Base-by-base conservation (phyloP, 2,113 vertebrate genomes). In the Calyptommatus sinebrachiatus region DNA sequence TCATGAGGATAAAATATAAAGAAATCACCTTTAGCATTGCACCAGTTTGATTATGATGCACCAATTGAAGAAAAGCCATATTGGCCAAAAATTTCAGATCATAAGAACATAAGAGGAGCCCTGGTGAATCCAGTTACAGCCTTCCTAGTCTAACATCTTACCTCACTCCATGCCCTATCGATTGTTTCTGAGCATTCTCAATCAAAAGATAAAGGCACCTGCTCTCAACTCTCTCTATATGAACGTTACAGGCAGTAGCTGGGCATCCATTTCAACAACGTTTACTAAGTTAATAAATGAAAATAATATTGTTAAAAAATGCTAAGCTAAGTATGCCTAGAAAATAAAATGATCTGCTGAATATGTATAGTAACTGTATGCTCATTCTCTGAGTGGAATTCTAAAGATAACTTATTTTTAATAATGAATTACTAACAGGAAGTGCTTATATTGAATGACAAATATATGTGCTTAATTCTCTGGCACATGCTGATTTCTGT, bases 21-120 rank as follows among this genome's bases (percentile, higher is more conserved):
- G n/a, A 48, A 48, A 62, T 1, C 31, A 50, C 48, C 48, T 50
- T 50, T 14, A 35, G 68, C 18, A 61, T 20, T 70, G 29, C 3
- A 20, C 31, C 0, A 10, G 8, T 7, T 48, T 24, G 26, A 1
- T 72, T 41, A n/a, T 45, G n/a, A 3, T 71, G 73, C 0, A 21
- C 71, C 63, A 83, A 31, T n/a, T 83, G 8, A 24, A 57, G 21
- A 50, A 46, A 28, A 41, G n/a, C n/a, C 53, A 7, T 22, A 53
- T 22, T 53, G 21, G 21, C 46, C 7, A 65, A 80, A 66, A 22
- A n/a, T 26, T 62, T 71, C 50, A n/a, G 63, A 50, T 50, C 48
- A 41, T 41, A 41, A 41, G 35, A 41, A 41, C 35, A 41, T 41
- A 41, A 41, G 35, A 41, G 5, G 35, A 5, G 35, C 35, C 35